Evolutionary conservation across 2,888 invertebrate genomes (phyloP).

Genomic region (Aporophyla nigra): DNA sequence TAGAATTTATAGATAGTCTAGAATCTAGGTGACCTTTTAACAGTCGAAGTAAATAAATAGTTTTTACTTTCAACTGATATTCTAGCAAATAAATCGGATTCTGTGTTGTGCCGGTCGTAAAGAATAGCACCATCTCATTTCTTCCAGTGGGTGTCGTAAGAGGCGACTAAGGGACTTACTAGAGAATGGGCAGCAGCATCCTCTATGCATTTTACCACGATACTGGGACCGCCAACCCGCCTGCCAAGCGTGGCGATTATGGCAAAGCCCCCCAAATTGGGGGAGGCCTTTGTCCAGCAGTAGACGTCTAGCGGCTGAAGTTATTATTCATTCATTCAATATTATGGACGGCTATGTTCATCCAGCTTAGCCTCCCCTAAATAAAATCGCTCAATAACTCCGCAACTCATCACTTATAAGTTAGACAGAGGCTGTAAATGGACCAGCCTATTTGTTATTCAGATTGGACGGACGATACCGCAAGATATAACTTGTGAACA

Average conservation of each 20-base stretch:
- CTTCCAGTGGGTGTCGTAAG: too few species aligned
- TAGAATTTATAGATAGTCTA: background rate
- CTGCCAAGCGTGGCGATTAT: too few species aligned
- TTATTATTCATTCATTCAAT: background rate
- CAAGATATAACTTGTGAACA: conserved; percentile 54
- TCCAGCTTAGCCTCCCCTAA: background rate
- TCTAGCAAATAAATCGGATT: background rate
- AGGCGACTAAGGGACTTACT: too few species aligned
- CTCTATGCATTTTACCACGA: too few species aligned
- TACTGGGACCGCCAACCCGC: too few species aligned
- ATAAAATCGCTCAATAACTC: conserved; percentile 44
- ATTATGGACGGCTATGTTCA: too few species aligned
- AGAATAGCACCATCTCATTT: too few species aligned
- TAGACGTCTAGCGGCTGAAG: too few species aligned
- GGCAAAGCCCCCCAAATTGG: too few species aligned
- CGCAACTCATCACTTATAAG: conserved; percentile 55
- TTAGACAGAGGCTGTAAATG: conserved; percentile 55
- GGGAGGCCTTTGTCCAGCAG: too few species aligned
- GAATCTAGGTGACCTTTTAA: background rate
- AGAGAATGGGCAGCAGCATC: too few species aligned
- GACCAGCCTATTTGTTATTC: conserved; percentile 72
- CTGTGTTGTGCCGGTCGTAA: too few species aligned
- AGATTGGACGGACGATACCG: conserved; percentile 62
- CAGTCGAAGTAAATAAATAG: background rate
- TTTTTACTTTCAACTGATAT: background rate